phyloP scores from a whole-genome alignment of 2,888 invertebrate species.

The Ornithoptera alexandrae region DNA sequence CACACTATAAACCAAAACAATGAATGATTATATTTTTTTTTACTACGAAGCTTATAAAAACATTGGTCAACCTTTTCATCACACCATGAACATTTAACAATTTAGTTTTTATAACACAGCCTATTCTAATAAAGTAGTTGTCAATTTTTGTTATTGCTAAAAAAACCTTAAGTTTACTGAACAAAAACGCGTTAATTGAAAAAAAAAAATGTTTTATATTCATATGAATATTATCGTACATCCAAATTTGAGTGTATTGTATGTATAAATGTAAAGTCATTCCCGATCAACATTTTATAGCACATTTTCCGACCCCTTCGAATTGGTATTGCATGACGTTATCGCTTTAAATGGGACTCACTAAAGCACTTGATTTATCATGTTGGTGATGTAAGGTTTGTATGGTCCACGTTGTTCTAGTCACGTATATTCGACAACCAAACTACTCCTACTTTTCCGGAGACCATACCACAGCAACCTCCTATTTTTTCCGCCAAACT shows the following conservation, averaged over 20 bases:
- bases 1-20: too few species aligned
- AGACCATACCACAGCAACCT: too few species aligned
- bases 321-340: slow-evolving; percentile 15
- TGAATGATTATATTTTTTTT: too few species aligned
- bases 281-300: neutral
- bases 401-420: slow-evolving; percentile 51
- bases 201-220: neutral
- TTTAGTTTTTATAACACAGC: too few species aligned
- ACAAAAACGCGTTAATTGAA: neutral
- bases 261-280: slow-evolving; percentile 6
- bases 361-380: slow-evolving; percentile 18
- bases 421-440: slow-evolving; percentile 57
- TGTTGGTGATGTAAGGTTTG: slow-evolving; percentile 45
- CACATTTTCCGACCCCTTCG: neutral
- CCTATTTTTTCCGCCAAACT: too few species aligned
- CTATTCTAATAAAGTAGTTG: neutral
- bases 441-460: neutral
- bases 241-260: neutral
- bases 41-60: too few species aligned
- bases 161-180: neutral
- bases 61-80: too few species aligned
- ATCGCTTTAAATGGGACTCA: slow-evolving; percentile 16
- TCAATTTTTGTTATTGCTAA: neutral
- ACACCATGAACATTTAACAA: too few species aligned
- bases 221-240: neutral